Evolutionary conservation across 2,888 invertebrate genomes (phyloP).

Genomic region (Hemithea aestivaria): DNA sequence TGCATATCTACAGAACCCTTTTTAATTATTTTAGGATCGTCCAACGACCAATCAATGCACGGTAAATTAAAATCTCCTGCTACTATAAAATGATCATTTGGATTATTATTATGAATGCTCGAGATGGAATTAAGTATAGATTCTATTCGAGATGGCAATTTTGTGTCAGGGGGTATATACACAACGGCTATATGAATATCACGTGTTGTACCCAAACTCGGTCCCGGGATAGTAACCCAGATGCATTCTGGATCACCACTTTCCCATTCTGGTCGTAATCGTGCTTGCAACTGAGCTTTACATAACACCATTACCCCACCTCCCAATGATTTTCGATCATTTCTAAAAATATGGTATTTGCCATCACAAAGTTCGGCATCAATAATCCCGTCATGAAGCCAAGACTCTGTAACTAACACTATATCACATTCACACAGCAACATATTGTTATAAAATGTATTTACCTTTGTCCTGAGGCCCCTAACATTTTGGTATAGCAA

Average conservation of each 20-base stretch:
- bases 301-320: conserved; percentile 9
- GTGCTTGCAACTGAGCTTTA: background rate
- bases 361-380: conserved; percentile 5
- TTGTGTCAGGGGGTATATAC: conserved; percentile 6
- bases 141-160: background rate
- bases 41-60: background rate
- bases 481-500: conserved; percentile 19
- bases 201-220: background rate
- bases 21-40: background rate
- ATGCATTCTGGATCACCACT: conserved; percentile 3
- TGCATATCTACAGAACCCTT: background rate
- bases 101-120: background rate
- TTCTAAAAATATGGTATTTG: conserved; percentile 5
- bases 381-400: conserved; percentile 10
- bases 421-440: conserved; percentile 7
- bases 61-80: conserved; percentile 4
- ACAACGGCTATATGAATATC: conserved; percentile 5
- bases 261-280: background rate
- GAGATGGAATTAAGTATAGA: background rate
- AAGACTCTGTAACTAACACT: conserved; percentile 7
- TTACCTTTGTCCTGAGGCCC: conserved; percentile 17
- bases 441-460: conserved; percentile 11
- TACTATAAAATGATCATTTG: conserved; percentile 5
- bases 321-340: conserved; percentile 4
- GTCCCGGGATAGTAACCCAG: conserved; percentile 6